Conservation (phyloP, 1,140 invertebrate species). For the Metaphire vulgaris region DNA sequence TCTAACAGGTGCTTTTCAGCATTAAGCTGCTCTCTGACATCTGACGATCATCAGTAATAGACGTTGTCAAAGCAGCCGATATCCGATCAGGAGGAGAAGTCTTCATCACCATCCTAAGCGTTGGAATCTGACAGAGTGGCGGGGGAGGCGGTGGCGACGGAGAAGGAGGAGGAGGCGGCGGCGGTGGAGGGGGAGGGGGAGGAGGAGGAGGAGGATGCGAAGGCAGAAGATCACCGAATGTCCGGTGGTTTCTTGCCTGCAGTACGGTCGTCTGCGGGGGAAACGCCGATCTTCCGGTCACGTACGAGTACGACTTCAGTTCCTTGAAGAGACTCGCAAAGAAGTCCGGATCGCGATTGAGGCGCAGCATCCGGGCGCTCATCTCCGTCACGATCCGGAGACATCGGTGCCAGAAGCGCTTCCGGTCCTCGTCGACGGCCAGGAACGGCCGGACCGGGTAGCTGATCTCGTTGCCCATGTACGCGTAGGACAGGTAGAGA, state of each 20-base stretch:
- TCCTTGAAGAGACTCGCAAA: conserved; percentile 13
- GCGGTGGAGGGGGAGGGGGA: not conserved
- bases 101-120: too few species aligned
- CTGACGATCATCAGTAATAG: too few species aligned
- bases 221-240: too few species aligned
- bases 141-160: too few species aligned
- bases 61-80: too few species aligned
- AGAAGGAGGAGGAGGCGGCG: too few species aligned
- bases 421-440: conserved; percentile 2
- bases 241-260: not conserved
- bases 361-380: conserved; percentile 4
- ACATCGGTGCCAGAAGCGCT: conserved; percentile 10
- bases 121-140: too few species aligned
- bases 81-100: too few species aligned
- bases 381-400: not conserved
- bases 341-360: conserved; percentile 16
- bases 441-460: conserved; percentile 62
- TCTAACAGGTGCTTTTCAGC: too few species aligned
- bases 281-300: too few species aligned
- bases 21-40: too few species aligned
- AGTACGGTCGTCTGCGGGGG: not conserved
- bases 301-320: conserved; percentile 9
- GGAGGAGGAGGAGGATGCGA: not conserved
- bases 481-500: conserved; percentile 95
- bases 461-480: conserved; percentile 91